Conservation (phyloP, 2,113 vertebrate species). For the Microtus ochrogaster region DNA sequence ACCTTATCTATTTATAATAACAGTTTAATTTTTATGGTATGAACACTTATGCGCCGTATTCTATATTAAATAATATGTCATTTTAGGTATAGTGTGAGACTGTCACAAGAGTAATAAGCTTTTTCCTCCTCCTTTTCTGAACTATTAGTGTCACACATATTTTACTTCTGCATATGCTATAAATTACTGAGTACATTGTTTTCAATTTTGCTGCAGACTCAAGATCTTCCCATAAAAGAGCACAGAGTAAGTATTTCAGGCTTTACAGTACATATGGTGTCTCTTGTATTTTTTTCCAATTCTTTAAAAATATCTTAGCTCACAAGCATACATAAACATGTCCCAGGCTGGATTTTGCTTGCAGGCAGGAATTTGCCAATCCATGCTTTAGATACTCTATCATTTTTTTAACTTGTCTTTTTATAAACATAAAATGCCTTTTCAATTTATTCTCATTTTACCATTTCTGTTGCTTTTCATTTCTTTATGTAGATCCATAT, state of each 20-base stretch:
- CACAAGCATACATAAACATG: slow-evolving; percentile 26
- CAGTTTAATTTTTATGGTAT: background rate
- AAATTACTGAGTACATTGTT: background rate
- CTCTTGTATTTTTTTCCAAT: background rate
- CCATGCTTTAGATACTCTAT: background rate
- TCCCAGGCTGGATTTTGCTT: background rate
- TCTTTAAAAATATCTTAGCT: slow-evolving; percentile 40
- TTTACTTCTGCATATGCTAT: slow-evolving; percentile 17
- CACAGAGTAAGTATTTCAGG: slow-evolving; percentile 1
- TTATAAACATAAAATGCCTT: slow-evolving; percentile 1
- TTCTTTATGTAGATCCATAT: slow-evolving; percentile 32
- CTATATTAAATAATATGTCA: background rate
- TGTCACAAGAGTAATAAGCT: background rate
- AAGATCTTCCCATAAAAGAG: background rate
- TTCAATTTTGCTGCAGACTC: background rate
- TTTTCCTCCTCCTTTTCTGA: background rate
- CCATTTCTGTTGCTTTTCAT: slow-evolving; percentile 27
- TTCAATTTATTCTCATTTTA: slow-evolving; percentile 39
- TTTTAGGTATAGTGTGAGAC: background rate
- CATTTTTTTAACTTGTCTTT: slow-evolving; percentile 6
- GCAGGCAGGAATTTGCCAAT: slow-evolving; percentile 16
- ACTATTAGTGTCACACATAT: background rate
- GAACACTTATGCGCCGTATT: background rate
- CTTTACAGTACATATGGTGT: slow-evolving; percentile 27
- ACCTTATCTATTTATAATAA: background rate